Evolutionary conservation across 2,113 vertebrate species (phyloP), one percentile per base, ranked within the genome.

Genomic region (Amia ocellicauda): DNA sequence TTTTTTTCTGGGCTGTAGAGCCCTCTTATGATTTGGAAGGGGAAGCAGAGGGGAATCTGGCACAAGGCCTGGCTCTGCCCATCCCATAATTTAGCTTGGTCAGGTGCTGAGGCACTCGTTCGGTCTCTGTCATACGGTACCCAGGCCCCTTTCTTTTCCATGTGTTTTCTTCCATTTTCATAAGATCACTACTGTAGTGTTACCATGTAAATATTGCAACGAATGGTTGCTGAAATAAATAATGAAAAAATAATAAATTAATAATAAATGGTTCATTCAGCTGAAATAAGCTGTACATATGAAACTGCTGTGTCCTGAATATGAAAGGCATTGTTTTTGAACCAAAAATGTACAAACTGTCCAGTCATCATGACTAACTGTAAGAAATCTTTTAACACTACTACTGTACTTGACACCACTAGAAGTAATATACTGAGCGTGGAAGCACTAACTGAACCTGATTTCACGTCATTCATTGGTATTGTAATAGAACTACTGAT

Each of bases 401-500:
- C 85, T 91, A 81, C 85, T 90, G 77, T 86, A 88, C 85, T 89
- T 86, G 85, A 86, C 79, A 77, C 80, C 85, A 87, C 83, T 88
- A 83, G 51, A 74, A 82, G 83, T 80, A 75, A 76, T 83, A 80
- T 82, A 69, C 69, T 77, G 74, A 89, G 76, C n/a, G 52, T 42
- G 36, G 31, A 67, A 42, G 85, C 85, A 87, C 83, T 87, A 80
- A 90, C 85, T 79, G 54, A 53, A 40, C 40, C 17, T 31, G 45
- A 85, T 80, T 84, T 85, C 83, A 88, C 75, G 14, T 75, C 86
- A 83, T 85, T 85, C 86, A 88, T 86, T 89, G 85, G 77, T 90
- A 90, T 90, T 86, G 83, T 92, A 90, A 91, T 83, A 90, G 84
- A 87, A 85, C 85, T 91, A 89, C 84, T 90, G 85, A 86, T 82